Conservation (phyloP, 2,888 invertebrate species). For the Caenorhabditis angaria region DNA sequence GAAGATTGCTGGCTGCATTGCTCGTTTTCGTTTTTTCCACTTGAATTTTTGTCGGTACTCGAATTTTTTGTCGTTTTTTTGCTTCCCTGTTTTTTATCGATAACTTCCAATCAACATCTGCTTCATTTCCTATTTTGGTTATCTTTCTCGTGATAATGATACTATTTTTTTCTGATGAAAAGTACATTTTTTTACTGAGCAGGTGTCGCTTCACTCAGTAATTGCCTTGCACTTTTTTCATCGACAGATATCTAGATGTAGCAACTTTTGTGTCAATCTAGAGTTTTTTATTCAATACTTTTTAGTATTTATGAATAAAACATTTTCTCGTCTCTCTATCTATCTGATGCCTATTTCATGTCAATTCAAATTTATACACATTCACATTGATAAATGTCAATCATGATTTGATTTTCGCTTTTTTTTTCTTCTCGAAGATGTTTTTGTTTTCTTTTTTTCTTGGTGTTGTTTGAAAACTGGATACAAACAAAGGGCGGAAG, state of each 20-base stretch:
- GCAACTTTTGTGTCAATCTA: background rate
- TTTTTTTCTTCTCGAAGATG: background rate
- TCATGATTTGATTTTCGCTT: background rate
- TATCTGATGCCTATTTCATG: background rate
- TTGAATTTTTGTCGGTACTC: slow-evolving; percentile 1
- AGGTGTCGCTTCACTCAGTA: no score
- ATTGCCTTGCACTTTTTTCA: no score
- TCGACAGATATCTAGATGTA: background rate
- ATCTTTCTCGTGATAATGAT: no score
- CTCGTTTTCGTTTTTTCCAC: background rate
- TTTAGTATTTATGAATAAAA: background rate
- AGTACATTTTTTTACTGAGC: no score
- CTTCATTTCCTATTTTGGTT: no score
- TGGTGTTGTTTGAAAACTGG: background rate
- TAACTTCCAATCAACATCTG: no score
- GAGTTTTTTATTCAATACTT: background rate
- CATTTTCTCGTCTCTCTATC: background rate
- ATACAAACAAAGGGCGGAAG: background rate
- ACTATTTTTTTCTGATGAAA: no score
- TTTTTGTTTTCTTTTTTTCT: no score
- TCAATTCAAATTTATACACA: background rate
- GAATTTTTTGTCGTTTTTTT: slow-evolving; percentile 3
- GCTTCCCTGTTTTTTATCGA: background rate
- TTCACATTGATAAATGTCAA: slow-evolving; percentile 1
- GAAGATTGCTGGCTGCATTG: background rate